Base-by-base conservation (phyloP, 1,140 invertebrate species). In the Zaprionus taronus region DNA sequence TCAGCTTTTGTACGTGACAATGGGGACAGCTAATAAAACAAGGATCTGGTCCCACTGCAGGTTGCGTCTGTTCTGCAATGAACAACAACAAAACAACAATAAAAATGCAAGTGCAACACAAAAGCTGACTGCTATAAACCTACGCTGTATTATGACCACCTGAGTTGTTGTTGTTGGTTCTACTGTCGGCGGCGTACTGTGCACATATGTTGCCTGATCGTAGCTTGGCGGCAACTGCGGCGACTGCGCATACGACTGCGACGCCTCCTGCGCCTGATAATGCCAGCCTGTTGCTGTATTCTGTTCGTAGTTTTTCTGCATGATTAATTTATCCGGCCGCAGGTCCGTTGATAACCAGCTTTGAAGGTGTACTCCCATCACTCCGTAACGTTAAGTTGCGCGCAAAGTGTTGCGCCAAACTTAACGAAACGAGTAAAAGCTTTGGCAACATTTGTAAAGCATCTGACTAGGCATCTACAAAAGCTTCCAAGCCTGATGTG, bases 1-100 rank as follows among this genome's bases (percentile, higher is more conserved):
- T 95, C 2, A 90, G 66, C 44, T 95, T 94, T 28, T 92, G 84
- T 2, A 93, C 87, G 5, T 93, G 93, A 64, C 95, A 96, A 26
- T 93, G 82, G 1, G 95, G 95, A 80, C 95, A 96, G 0, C 73
- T 93, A 51, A 94, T 73, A 4, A 71, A 65, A 69, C 93, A 86
- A 12, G 94, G 79, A 12, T 94, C 87, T 0, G 94, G 93, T 20
- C 95, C 94, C 47, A 95, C 77, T 3, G 81, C 77, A 6, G 78
- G 63, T 7, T 67, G 63, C 1, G 79, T 26, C 41, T 87, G 79
- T 51, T 90, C 91, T 92, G 71, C 4, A 38, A 20, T 34, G 2
- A 7, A n/a, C 14, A 41, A 41, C 6, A 41, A 38, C 5, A 4
- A 14, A 34, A 53, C n/a, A n/a, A 20, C 14, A 2, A 4, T 49